Percentiles rank a stretch among this genome's conserved stretches.
Evolutionary conservation across 2,888 invertebrate genomes (phyloP).

Genomic region (Sminthurides aquaticus): DNA sequence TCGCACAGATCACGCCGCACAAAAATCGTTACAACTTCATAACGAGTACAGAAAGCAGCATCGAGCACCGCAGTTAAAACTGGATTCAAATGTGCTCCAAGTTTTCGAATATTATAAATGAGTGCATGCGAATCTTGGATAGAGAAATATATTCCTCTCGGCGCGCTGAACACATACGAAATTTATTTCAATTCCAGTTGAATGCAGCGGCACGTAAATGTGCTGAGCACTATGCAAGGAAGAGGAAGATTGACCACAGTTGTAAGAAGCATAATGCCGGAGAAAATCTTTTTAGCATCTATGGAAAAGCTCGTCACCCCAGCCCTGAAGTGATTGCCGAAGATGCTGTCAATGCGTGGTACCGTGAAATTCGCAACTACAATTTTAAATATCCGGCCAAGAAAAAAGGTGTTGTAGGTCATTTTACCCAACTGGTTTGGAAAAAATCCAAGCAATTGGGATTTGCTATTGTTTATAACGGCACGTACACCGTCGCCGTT

Average conservation of each 20-base stretch:
- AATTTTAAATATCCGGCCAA: not conserved
- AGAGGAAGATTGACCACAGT: not conserved
- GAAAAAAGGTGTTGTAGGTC: not conserved
- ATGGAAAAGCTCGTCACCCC: not conserved
- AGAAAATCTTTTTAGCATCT: not conserved
- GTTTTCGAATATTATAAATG: too few species aligned
- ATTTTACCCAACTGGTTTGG: not conserved
- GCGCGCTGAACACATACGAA: not conserved
- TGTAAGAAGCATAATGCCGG: not conserved
- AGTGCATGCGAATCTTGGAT: too few species aligned
- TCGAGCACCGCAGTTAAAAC: not conserved
- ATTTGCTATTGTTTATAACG: not conserved
- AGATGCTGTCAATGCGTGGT: not conserved
- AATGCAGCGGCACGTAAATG: not conserved
- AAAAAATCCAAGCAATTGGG: not conserved
- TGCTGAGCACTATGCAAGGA: not conserved
- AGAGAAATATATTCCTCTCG: too few species aligned
- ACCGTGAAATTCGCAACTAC: not conserved
- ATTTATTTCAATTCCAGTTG: not conserved
- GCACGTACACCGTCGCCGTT: not conserved
- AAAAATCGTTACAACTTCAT: too few species aligned
- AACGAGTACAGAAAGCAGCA: not conserved
- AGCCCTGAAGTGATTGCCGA: not conserved
- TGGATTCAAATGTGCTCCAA: too few species aligned
- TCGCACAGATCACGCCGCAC: too few species aligned